A percentile compares a stretch with the other conserved stretches of the same genome.
phyloP scores from a whole-genome alignment of 2,797 vertebrate species.

The Meda fulgida region DNA sequence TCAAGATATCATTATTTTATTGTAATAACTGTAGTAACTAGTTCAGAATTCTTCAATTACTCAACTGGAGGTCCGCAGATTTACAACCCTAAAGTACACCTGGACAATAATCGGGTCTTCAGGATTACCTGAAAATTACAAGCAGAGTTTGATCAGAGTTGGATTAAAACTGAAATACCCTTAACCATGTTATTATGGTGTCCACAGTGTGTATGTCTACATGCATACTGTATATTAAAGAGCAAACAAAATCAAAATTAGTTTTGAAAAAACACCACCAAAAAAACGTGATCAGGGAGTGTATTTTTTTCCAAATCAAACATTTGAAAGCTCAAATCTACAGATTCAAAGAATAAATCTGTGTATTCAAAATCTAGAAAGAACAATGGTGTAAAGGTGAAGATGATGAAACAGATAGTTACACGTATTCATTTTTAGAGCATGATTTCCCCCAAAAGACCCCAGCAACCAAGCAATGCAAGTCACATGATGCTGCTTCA shows the following conservation, averaged over 20 bases:
- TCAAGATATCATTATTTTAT: neutral
- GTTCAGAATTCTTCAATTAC: neutral
- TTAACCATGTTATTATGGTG: neutral
- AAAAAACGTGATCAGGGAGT: neutral
- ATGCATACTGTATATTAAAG: neutral
- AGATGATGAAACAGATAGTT: neutral
- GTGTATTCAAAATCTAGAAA: neutral
- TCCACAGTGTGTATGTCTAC: neutral
- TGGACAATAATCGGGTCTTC: neutral
- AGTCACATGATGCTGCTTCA: neutral
- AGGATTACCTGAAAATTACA: no score
- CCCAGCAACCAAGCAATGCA: neutral
- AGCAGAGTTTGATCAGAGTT: neutral
- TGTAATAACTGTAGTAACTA: neutral
- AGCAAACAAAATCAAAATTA: neutral
- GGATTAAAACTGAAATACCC: neutral
- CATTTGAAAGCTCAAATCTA: neutral
- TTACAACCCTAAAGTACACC: neutral
- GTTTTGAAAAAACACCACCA: neutral
- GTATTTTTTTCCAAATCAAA: neutral
- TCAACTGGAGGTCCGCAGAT: neutral
- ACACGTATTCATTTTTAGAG: neutral
- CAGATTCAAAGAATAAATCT: constrained; percentile 8
- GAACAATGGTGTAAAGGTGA: neutral
- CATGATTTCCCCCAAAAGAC: constrained; percentile 4